These are phyloP conservation scores for Cercopithecus mona DNA, from an alignment of 2,113 vertebrate species.

Conservation along the genomic window DNA sequence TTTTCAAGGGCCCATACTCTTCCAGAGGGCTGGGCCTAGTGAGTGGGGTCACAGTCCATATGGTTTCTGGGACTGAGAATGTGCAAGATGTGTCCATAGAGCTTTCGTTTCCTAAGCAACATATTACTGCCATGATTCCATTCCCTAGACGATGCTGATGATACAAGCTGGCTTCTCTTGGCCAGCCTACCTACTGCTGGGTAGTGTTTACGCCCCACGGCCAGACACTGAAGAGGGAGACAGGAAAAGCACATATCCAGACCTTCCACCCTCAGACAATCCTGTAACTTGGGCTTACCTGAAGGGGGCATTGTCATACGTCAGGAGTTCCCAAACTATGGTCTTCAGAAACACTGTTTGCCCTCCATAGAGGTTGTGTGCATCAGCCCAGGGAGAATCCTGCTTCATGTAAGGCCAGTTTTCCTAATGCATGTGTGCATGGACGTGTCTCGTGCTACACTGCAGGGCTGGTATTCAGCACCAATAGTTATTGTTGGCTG, in stretches of 20 bases:
- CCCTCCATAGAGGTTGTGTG: neutral
- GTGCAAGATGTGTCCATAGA: neutral
- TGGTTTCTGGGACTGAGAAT: neutral
- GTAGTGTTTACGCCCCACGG: neutral
- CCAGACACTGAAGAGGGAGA: neutral
- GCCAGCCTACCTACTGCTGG: neutral
- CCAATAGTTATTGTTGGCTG: neutral
- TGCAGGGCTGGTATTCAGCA: neutral
- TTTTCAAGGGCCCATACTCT: neutral
- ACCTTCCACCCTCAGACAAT: neutral
- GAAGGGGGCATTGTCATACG: neutral
- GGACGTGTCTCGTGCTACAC: neutral
- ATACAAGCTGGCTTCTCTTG: neutral
- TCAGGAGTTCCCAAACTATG: neutral
- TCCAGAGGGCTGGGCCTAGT: neutral
- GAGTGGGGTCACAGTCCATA: neutral
- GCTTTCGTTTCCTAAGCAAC: neutral
- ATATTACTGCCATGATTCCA: neutral
- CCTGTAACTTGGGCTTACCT: neutral
- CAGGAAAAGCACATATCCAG: neutral
- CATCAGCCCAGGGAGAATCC: neutral
- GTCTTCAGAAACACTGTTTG: conserved; percentile 19
- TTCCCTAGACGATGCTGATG: neutral
- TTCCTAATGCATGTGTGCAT: neutral
- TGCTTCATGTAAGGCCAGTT: neutral